Evolutionary conservation across 2,888 invertebrate genomes (phyloP).

Genomic region (Temnothorax unifasciatus): DNA sequence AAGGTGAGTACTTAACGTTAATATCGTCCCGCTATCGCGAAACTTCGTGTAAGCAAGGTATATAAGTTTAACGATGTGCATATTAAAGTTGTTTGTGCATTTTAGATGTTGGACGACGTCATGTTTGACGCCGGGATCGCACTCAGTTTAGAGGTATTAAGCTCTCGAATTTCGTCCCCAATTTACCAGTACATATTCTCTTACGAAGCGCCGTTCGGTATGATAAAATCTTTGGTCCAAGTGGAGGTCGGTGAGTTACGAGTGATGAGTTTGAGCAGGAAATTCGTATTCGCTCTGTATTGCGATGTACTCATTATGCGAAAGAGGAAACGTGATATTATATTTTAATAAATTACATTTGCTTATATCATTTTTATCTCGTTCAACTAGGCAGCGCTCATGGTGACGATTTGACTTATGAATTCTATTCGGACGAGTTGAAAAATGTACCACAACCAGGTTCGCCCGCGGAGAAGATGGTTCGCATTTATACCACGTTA

Average conservation of each 20-base stretch:
- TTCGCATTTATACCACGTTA: conserved; percentile 85
- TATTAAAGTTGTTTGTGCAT: conserved; percentile 49
- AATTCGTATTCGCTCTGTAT: neutral
- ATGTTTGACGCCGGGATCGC: conserved; percentile 70
- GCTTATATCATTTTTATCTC: neutral
- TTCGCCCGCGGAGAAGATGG: conserved; percentile 82
- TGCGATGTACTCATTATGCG: neutral
- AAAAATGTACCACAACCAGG: conserved; percentile 83
- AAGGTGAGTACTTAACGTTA: conserved; percentile 57
- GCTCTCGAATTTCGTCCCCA: conserved; percentile 75
- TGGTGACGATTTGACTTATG: conserved; percentile 87
- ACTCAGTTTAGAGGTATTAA: conserved; percentile 78
- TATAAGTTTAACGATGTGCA: conserved; percentile 27
- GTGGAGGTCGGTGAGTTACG: conserved; percentile 72
- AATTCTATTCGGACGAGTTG: conserved; percentile 85
- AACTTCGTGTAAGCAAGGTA: conserved; percentile 20
- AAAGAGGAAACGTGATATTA: neutral
- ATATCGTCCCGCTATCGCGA: conserved; percentile 20
- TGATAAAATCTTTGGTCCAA: conserved; percentile 78
- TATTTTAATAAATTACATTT: neutral
- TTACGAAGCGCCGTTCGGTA: conserved; percentile 77
- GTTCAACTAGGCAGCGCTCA: conserved; percentile 85
- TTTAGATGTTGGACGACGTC: conserved; percentile 80
- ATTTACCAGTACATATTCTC: conserved; percentile 81
- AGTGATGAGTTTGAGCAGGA: neutral